These are phyloP conservation scores for Falco cherrug DNA, from an alignment of 2,797 vertebrate genomes.

Conservation along the genomic window DNA sequence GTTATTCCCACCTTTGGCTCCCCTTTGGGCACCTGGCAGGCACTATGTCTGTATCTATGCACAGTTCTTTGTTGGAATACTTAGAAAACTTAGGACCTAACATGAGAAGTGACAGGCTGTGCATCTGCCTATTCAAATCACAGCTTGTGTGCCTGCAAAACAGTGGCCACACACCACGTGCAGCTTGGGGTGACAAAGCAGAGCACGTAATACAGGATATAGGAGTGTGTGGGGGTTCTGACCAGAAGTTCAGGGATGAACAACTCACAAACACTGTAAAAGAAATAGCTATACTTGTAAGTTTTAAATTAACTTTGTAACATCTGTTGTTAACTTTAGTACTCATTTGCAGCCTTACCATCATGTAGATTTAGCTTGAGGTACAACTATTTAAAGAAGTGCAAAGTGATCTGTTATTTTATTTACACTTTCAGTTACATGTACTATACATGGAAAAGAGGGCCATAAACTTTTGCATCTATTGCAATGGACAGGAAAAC, in stretches of 20 bases:
- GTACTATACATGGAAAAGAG: neutral
- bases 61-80: rapidly evolving
- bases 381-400: neutral
- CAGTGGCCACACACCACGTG: neutral
- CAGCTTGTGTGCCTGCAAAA: neutral
- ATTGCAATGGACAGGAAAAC: neutral
- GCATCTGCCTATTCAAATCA: neutral
- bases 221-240: neutral
- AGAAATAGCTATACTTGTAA: neutral
- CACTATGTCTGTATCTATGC: neutral
- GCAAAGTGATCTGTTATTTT: neutral
- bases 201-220: neutral
- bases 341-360: neutral
- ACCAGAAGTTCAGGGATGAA: neutral
- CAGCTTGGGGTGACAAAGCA: neutral
- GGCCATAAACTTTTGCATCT: neutral
- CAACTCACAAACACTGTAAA: neutral
- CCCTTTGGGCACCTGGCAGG: neutral
- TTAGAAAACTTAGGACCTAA: neutral
- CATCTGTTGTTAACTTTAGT: neutral
- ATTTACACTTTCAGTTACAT: neutral
- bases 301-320: neutral
- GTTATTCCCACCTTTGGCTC: neutral
- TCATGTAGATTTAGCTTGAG: neutral
- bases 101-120: neutral